Base-by-base conservation (phyloP, 1,140 invertebrate species). In the Rhagoletis zephyria region DNA sequence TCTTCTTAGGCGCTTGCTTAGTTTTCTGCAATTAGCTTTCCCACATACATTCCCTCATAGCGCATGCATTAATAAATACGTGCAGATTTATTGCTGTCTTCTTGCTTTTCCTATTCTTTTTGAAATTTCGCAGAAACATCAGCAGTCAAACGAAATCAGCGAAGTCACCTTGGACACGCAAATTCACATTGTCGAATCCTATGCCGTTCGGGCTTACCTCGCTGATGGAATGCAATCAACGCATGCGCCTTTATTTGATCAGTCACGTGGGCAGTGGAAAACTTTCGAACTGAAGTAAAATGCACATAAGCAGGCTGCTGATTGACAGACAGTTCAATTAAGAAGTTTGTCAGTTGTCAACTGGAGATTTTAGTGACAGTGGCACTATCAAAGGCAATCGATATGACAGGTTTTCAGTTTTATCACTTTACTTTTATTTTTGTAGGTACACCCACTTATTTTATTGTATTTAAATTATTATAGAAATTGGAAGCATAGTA, bases 291-390 rank as follows among this genome's bases (percentile, higher is more conserved):
- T 30, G 30, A 30, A 30, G 30, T 30, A 81, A 56, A 81, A 56
- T 81, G 40, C 48, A 19, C 74, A 81, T 56, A 81, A 12, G 74
- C 74, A 30, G 48, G 51, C 74, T 48, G 74, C 74, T 81, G 74
- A 81, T 81, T 81, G 74, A 81, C 74, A 56, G 48, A 81, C 74
- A 81, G 74, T 81, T 81, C 74, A 81, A 81, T 81, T 81, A 81
- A 81, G 74, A 81, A 81, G 56, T 81, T 81, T 81, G 74, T 56
- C 74, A 77, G 74, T 77, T 81, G 67, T 16, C 74, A 77, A 77
- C 74, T 81, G 74, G n/a, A 16, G 45, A 5, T 56, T 81, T 81
- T 51, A 42, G n/a, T 81, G 74, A 81, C 74, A 81, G 10, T 56
- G n/a, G 30, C 74, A 81, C 16, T 59, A 81, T 59, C 16, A 9